Evolutionary conservation across 1,140 invertebrate genomes (phyloP), one percentile per base, ranked within the genome.

Genomic region (Drosophila equinoxialis): DNA sequence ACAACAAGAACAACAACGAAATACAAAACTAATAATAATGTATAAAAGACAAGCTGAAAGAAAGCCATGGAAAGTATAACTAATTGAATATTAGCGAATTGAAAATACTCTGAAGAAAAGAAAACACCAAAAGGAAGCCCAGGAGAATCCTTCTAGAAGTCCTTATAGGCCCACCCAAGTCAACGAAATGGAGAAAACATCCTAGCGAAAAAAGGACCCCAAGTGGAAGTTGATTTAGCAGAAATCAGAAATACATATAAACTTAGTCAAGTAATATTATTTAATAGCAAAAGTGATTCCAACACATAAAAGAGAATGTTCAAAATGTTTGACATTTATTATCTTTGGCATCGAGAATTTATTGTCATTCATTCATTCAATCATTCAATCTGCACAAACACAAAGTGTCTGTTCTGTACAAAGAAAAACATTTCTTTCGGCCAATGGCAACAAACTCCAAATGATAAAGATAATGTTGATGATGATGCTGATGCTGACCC

Each of bases 371-470:
- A 11, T 33, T n/a, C 39, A 48, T 61, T 30, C 30, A 35, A 17
- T 37, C 13, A 1, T n/a, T 8, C 3, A 6, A 1, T 7, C 37
- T 23, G 35, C 8, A 30, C 17, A 23, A 20, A 6, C 6, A 26
- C 13, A 3, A 8, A 48, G 33, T n/a, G 63, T 57, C 57, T 59
- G 17, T 23, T 3, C 14, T 23, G n/a, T 51, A 45, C 59, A 77
- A 77, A 51, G 61, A 71, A 63, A 62, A 74, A 55, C 60, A 61
- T 39, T 39, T 39, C 37, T 39, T 39, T 39, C 11, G 60, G 79
- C 65, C 65, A 72, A 72, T 67, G 71, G 77, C 71, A 71, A 79
- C 63, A 75, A 67, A 67, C 72, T 72, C 60, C 41, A 45, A 70
- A 77, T 77, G 73, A 77, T 77, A 39, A 39, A 39, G 37, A 13